Evolutionary conservation across 2,888 invertebrate genomes (phyloP).

Genomic region (Parthenolecanium corni): DNA sequence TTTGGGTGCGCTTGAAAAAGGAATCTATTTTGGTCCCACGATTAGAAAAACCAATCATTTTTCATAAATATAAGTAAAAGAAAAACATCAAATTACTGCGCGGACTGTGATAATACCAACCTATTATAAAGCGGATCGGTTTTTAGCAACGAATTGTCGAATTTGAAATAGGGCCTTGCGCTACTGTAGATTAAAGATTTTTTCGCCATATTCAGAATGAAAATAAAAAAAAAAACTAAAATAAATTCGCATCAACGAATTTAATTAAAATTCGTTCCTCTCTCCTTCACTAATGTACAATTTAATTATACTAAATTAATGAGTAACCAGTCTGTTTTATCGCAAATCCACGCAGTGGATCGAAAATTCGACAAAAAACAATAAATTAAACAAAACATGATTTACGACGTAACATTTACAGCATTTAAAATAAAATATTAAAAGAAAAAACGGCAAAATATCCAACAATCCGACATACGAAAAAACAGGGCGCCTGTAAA

Average conservation of each 20-base stretch:
- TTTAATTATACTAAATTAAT: conserved; percentile 27
- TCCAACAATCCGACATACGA: conserved; percentile 21
- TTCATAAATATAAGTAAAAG: no score
- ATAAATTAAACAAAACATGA: conserved; percentile 24
- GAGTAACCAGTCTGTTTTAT: conserved; percentile 20
- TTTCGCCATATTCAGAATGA: no score
- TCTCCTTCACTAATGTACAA: conserved; percentile 28
- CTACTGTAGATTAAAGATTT: no score
- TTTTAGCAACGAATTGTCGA: no score
- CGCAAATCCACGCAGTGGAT: conserved; percentile 7
- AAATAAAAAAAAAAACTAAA: background rate
- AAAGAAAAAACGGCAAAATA: conserved; percentile 20
- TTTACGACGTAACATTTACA: conserved; percentile 23
- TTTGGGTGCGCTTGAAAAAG: no score
- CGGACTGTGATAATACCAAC: no score
- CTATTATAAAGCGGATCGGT: no score
- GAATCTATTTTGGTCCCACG: no score
- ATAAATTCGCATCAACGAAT: conserved; percentile 19
- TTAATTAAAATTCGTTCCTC: conserved; percentile 28
- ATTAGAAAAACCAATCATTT: no score
- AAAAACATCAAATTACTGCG: no score
- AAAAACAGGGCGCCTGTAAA: conserved; percentile 17
- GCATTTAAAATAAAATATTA: conserved; percentile 15
- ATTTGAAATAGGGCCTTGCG: no score
- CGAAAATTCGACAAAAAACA: conserved; percentile 17